Percentiles rank a stretch among this genome's conserved stretches.
phyloP scores from a whole-genome alignment of 2,113 vertebrate genomes.

The Cheirogaleus medius region DNA sequence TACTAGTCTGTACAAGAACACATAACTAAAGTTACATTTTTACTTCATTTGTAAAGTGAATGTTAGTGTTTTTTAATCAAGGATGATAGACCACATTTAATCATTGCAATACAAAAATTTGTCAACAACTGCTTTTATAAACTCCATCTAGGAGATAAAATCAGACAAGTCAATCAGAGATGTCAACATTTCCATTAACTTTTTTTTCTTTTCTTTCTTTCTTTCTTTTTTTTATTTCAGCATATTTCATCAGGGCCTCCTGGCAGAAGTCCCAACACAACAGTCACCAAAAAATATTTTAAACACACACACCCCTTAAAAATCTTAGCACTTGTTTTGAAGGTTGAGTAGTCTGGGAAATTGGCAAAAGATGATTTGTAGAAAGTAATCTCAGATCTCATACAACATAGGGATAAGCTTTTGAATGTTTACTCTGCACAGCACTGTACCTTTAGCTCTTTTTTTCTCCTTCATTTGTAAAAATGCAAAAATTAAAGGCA shows the following conservation, averaged over 20 bases:
- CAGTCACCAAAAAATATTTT: neutral
- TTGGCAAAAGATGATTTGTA: neutral
- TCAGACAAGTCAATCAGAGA: neutral
- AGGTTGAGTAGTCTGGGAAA: neutral
- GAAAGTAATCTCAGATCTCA: neutral
- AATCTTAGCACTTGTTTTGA: neutral
- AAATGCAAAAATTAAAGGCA: neutral
- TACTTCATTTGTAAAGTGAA: neutral
- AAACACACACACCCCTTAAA: neutral
- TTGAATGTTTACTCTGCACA: neutral
- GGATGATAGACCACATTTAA: neutral
- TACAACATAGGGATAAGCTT: neutral
- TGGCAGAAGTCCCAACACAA: neutral
- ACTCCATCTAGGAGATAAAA: neutral
- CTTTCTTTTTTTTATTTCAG: too few relatives aligned
- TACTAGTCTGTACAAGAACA: neutral
- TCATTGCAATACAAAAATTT: neutral
- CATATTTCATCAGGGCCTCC: neutral
- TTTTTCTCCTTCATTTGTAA: neutral
- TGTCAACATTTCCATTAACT: neutral
- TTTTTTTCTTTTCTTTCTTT: too few relatives aligned
- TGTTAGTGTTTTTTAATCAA: neutral
- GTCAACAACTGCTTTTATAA: neutral
- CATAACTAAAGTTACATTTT: neutral
- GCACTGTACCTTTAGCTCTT: neutral